Base-by-base conservation (phyloP, 1,140 invertebrate genomes). In the Hypothenemus hampei region DNA sequence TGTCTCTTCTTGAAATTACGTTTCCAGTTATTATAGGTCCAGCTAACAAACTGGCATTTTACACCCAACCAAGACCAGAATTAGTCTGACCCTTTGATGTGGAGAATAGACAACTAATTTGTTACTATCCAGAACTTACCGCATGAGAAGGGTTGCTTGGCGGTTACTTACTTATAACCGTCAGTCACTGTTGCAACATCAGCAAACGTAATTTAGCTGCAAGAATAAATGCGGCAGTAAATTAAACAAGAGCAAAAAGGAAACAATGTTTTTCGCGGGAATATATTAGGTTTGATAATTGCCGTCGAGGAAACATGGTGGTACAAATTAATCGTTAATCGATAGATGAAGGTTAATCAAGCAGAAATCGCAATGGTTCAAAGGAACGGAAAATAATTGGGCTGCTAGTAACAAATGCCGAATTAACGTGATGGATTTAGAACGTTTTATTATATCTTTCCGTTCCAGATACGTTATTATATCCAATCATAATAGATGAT, bases 61-160 rank as follows among this genome's bases (percentile, higher is more conserved):
- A 31, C 26, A 13, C 26, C 36, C n/a, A 10, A n/a, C 16, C 18
- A 15, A 8, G 8, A 13, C 18, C 18, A 16, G 39, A 41, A 41
- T 41, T 41, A 41, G 18, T 41, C n/a, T 8, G 21, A 8, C 15
- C 39, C 39, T 41, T 41, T 41, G 39, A 41, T 41, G 39, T 41
- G 15, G 10, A 15, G 20, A 15, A 41, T 41, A 41, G 39, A 41
- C 39, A 41, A 20, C 39, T 41, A 41, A 41, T 41, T 41, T 41
- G 39, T 41, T 41, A 41, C 39, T 21, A 20, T 41, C 39, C 18
- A n/a, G 16, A 18, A 41, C 3, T 41, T 8, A 22, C 39, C 39
- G 39, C 39, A 41, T 41, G 39, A 41, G 39, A 21, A 41, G 39
- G 39, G 39, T 41, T 41, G 39, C 15, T 41, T 21, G 8, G 39